Evolutionary conservation across 2,113 vertebrate genomes (phyloP), one percentile per base, ranked within the genome.

Genomic region (Panthera tigris): DNA sequence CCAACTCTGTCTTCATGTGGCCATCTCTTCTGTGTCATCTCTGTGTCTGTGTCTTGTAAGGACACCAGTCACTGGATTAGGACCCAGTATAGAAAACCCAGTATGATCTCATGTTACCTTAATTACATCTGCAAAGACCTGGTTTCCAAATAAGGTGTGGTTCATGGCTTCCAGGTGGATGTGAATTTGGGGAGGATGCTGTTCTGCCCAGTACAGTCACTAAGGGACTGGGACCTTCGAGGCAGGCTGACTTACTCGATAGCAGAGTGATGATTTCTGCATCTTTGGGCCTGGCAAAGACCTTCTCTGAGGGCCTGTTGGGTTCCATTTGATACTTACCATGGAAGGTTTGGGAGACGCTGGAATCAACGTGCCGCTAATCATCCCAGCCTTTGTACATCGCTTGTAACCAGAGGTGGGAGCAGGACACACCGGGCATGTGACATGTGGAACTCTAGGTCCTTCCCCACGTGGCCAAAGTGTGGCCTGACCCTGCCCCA

Each of bases 401-500:
- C 0, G 0, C 65, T 61, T 14, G 12, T n/a, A 27, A 52, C 33
- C 21, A 9, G 18, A 19, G 6, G 19, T 5, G 14, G 48, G 45
- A 31, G 55, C n/a, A 25, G 23, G 79, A 27, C 6, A 1, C 14
- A 33, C 41, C 0, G 9, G 48, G 71, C 0, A 6, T 36, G 71
- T 31, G 63, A 45, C 81, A 10, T 61, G 18, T 76, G 29, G 36
- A 29, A 33, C 23, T 48, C n/a, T 25, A 16, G 23, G 48, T 45
- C 48, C 39, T 69, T 21, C 10, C 21, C 61, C 31, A 13, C 7
- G 1, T 48, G 15, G 39, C 68, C 39, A 48, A 45, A 5, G 21
- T 18, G 6, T 84, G 14, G 52, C 39, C 55, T 14, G 31, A 33
- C 5, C 21, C 19, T 29, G 41, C 15, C 68, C 23, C 1, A 50